Evolutionary conservation across 2,888 invertebrate species (phyloP).

Genomic region (Bimastos eiseni): DNA sequence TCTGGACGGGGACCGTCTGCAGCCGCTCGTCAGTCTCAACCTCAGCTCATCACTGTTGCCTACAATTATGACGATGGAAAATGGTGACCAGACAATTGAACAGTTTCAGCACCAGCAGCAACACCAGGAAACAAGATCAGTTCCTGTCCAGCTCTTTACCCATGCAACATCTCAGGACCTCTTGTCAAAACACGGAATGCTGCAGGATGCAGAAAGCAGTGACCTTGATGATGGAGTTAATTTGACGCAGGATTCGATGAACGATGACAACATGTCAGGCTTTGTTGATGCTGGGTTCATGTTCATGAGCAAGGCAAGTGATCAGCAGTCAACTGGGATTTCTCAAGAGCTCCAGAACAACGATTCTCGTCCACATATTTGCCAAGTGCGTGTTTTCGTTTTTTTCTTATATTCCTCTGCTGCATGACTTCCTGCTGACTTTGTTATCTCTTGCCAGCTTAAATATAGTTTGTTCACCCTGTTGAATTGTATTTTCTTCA

Average conservation of each 20-base stretch:
- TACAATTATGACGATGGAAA: conserved; percentile 21
- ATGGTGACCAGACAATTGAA: background rate
- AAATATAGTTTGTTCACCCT: background rate
- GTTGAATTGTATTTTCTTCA: background rate
- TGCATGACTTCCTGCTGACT: background rate
- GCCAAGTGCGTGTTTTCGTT: background rate
- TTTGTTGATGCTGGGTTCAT: conserved; percentile 16
- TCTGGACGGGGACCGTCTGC: conserved; percentile 3
- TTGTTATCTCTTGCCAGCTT: background rate
- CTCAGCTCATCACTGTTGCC: conserved; percentile 1
- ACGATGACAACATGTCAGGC: conserved; percentile 21
- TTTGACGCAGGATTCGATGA: conserved; percentile 18
- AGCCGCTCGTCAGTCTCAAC: conserved; percentile 19
- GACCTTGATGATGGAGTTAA: background rate
- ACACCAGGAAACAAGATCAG: background rate
- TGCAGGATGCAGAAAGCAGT: conserved; percentile 14
- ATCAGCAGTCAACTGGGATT: background rate
- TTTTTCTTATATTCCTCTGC: background rate
- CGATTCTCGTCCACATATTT: background rate
- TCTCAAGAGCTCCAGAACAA: background rate
- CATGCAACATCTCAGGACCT: conserved; percentile 17
- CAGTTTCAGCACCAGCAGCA: conserved; percentile 14
- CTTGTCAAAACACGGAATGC: background rate
- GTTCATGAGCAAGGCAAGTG: conserved; percentile 19
- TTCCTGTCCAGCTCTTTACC: background rate